Conservation (phyloP, 2,797 vertebrate genomes). For the Anguilla obscura region DNA sequence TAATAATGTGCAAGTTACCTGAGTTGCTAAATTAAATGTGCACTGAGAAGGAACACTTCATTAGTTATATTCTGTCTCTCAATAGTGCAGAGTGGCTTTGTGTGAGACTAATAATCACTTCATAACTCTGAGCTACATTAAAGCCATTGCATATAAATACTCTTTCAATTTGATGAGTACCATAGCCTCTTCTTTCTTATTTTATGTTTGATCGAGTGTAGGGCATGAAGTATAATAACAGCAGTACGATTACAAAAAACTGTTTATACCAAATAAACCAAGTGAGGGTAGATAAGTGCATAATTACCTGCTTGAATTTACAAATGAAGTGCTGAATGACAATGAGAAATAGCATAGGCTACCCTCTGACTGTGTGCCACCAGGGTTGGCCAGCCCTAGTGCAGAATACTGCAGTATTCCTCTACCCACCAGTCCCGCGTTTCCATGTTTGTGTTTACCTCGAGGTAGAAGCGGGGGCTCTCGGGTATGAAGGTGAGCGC, state of each 20-base stretch:
- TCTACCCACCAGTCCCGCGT: not conserved
- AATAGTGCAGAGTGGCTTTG: not conserved
- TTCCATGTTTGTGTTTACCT: slow-evolving; percentile 71
- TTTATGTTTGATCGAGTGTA: not conserved
- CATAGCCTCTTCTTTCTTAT: not conserved
- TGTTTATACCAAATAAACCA: not conserved
- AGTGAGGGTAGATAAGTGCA: not conserved
- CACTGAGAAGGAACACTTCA: slow-evolving; percentile 7
- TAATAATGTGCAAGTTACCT: slow-evolving; percentile 5
- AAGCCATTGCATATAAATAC: not conserved
- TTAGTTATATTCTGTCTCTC: not conserved
- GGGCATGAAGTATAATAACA: not conserved
- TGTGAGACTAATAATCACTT: slow-evolving; percentile 14
- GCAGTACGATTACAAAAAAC: not conserved
- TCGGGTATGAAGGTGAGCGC: slow-evolving; percentile 98
- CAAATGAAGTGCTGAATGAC: not conserved
- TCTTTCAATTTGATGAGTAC: not conserved
- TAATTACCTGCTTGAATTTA: not conserved
- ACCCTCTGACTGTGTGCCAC: not conserved
- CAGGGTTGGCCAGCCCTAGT: not conserved
- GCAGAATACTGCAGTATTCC: not conserved
- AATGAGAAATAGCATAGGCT: not conserved
- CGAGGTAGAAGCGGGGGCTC: slow-evolving; percentile 88
- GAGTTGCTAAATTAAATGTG: slow-evolving; percentile 9
- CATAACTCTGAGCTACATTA: not conserved